Evolutionary conservation across 2,888 invertebrate species (phyloP).

Genomic region (Eutolmus rufibarbis): DNA sequence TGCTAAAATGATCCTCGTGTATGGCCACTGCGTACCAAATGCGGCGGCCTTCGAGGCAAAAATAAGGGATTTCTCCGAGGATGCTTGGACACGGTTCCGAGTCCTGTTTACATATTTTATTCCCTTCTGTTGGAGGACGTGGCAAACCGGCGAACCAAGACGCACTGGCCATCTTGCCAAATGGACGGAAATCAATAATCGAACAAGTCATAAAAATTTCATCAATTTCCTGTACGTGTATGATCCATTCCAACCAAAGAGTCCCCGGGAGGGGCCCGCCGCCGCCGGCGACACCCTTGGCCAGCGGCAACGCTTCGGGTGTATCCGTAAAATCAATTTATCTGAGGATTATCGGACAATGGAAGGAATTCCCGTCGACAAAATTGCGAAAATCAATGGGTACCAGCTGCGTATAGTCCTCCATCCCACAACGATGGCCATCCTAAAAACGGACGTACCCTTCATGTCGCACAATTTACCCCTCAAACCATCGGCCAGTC

Average conservation of each 20-base stretch:
- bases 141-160: background rate
- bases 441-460: constrained; percentile 8
- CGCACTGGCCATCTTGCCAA: background rate
- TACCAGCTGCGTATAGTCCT: constrained; percentile 21
- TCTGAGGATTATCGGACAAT: background rate
- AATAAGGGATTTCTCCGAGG: background rate
- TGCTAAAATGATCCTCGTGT: background rate
- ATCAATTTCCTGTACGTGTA: constrained; percentile 21
- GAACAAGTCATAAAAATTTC: background rate
- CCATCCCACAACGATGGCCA: constrained; percentile 39
- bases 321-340: constrained; percentile 14
- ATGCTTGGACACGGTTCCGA: constrained; percentile 11
- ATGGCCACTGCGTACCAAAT: background rate
- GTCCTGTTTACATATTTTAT: constrained; percentile 24
- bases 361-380: background rate
- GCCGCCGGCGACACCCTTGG: background rate
- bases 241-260: constrained; percentile 12
- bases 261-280: background rate
- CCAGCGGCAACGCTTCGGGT: background rate
- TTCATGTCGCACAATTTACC: constrained; percentile 14
- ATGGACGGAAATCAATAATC: constrained; percentile 28
- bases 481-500: background rate
- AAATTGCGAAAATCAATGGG: constrained; percentile 36
- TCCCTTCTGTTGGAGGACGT: background rate
- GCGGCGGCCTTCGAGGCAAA: background rate